A percentile compares a stretch with the other conserved stretches of the same genome.
Conservation (phyloP, 2,113 vertebrate species). For the Malaclemys terrapin region DNA sequence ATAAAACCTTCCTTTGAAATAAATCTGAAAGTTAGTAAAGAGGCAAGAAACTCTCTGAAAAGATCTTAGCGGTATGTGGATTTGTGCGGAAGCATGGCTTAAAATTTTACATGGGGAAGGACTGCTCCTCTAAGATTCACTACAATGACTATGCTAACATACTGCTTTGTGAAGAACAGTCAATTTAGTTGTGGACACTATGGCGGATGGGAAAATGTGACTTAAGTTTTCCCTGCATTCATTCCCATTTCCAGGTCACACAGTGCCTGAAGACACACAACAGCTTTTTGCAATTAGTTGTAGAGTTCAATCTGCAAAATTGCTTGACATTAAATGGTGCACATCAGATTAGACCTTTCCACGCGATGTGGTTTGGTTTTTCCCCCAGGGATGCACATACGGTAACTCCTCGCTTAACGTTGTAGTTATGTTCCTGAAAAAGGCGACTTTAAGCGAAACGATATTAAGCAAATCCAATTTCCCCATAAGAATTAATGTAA, state of each 20-base stretch:
- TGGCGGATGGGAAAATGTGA: accelerated
- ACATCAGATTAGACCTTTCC: accelerated
- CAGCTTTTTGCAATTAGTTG: accelerated
- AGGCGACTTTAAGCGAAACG: no score
- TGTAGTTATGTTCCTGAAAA: no score
- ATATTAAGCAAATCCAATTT: no score
- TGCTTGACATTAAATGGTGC: accelerated
- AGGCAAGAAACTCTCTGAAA: background rate
- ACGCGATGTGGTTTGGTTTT: background rate
- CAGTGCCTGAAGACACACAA: accelerated
- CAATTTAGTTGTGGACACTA: background rate
- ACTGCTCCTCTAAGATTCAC: accelerated
- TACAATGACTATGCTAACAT: background rate
- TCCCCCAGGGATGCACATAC: background rate
- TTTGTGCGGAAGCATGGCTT: accelerated
- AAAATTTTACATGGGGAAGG: background rate
- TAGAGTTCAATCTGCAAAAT: accelerated
- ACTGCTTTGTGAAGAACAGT: background rate
- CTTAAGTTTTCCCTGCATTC: background rate
- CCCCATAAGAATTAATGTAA: no score
- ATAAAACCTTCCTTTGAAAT: background rate
- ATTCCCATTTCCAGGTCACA: background rate
- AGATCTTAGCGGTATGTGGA: background rate
- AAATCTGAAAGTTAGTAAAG: background rate
- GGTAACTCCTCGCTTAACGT: no score